A percentile compares a stretch with the other conserved stretches of the same genome.
phyloP scores from a whole-genome alignment of 2,797 vertebrate species.

The Octomys mimax region DNA sequence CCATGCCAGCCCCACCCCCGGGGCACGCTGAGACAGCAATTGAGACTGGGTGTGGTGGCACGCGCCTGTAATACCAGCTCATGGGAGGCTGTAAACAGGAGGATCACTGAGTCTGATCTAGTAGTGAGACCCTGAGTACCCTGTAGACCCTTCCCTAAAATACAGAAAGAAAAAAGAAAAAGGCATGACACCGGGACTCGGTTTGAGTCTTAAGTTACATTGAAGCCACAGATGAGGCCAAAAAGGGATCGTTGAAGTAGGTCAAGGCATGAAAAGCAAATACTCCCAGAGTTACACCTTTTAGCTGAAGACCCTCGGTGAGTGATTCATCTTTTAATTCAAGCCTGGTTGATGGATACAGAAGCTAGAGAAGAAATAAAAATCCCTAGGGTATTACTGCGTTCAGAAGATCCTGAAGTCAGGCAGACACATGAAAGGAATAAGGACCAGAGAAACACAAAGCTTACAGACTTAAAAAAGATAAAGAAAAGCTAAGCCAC shows the following conservation, averaged over 20 bases:
- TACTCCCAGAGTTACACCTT: background rate
- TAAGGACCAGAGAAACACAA: background rate
- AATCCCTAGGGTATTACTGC: background rate
- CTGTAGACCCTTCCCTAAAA: too few relatives aligned
- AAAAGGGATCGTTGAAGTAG: background rate
- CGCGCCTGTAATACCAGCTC: too few relatives aligned
- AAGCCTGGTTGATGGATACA: conserved; percentile 11
- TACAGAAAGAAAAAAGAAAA: too few relatives aligned
- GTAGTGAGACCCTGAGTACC: too few relatives aligned
- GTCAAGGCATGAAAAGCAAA: background rate
- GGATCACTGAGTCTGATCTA: too few relatives aligned
- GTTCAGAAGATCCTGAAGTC: conserved; percentile 46
- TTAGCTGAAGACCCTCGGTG: background rate
- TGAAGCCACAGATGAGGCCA: background rate
- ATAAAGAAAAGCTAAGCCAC: conserved; percentile 26
- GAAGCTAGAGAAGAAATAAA: conserved; percentile 40
- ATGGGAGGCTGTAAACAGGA: too few relatives aligned
- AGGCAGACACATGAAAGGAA: conserved; percentile 18
- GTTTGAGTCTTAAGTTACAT: background rate
- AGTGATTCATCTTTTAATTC: conserved; percentile 41
- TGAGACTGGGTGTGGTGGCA: too few relatives aligned
- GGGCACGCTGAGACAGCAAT: too few relatives aligned
- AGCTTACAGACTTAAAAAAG: conserved; percentile 31
- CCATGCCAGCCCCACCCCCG: too few relatives aligned
- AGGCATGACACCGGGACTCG: background rate